phyloP scores from a whole-genome alignment of 2,113 vertebrate genomes.

The Tetraodon nigroviridis region DNA sequence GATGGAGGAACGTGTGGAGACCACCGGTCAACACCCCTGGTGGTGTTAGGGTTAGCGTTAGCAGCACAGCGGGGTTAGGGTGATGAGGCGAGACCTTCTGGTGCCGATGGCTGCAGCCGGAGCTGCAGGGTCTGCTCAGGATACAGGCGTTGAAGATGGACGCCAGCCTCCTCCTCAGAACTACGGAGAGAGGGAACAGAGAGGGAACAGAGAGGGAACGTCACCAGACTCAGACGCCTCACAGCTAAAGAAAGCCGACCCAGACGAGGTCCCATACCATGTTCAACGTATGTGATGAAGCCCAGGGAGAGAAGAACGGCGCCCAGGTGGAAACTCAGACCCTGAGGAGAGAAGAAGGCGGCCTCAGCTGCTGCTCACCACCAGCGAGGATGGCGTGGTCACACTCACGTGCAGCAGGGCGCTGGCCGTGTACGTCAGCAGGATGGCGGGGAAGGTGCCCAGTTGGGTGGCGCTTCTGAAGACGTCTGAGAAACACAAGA shows the following conservation, averaged over 20 bases:
- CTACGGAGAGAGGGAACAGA: constrained; percentile 55
- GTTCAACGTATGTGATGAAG: constrained; percentile 89
- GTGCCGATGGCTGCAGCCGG: constrained; percentile 79
- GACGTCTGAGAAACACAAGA: constrained; percentile 73
- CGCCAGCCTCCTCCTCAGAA: constrained; percentile 81
- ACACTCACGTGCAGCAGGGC: constrained; percentile 84
- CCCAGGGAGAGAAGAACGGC: constrained; percentile 84
- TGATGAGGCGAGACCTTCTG: constrained; percentile 70
- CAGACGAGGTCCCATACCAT: constrained; percentile 67
- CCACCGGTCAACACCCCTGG: too few species aligned
- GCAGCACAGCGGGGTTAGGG: neutral
- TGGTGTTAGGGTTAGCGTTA: too few species aligned
- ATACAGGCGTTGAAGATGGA: constrained; percentile 83
- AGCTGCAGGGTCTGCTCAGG: constrained; percentile 77
- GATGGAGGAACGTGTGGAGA: neutral
- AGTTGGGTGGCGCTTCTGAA: constrained; percentile 83
- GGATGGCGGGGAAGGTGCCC: constrained; percentile 83
- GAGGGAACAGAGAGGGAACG: too few species aligned
- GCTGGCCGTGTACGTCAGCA: constrained; percentile 86
- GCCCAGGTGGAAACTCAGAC: constrained; percentile 87
- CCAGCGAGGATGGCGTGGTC: neutral
- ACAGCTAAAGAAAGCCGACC: too few species aligned
- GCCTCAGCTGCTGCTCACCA: neutral
- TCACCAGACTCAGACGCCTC: too few species aligned
- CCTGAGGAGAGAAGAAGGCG: constrained; percentile 62